These are phyloP conservation scores for Pholis gunnellus DNA, from an alignment of 2,113 vertebrate species.

Conservation along the genomic window DNA sequence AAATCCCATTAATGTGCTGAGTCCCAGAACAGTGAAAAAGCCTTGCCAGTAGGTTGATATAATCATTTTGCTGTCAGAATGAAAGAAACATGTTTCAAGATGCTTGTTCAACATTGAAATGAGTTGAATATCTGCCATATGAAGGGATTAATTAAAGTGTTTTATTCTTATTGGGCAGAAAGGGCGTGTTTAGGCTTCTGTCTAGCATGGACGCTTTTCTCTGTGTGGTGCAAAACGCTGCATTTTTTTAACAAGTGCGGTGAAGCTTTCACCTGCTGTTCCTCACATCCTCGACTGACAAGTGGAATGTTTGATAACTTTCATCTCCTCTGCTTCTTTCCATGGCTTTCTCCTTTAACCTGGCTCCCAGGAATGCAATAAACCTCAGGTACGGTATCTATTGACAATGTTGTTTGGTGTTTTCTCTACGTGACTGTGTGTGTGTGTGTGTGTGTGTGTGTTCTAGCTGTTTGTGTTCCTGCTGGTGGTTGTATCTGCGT, in stretches of 20 bases:
- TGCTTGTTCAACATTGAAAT: background rate
- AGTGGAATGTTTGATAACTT: slow-evolving; percentile 84
- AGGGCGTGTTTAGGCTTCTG: background rate
- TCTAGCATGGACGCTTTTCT: background rate
- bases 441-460: slow-evolving; percentile 45
- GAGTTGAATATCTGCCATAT: background rate
- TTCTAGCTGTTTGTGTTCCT: slow-evolving; percentile 38
- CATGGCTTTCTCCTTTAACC: slow-evolving; percentile 93
- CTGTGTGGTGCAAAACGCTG: slow-evolving; percentile 14
- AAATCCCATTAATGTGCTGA: slow-evolving; percentile 5
- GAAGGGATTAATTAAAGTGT: background rate
- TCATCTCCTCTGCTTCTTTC: slow-evolving; percentile 92
- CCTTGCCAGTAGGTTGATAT: background rate
- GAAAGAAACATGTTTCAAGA: background rate
- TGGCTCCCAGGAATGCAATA: slow-evolving; percentile 97
- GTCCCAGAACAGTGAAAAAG: slow-evolving; percentile 4
- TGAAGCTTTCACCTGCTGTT: slow-evolving; percentile 29
- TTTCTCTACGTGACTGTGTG: slow-evolving; percentile 68
- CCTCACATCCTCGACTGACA: slow-evolving; percentile 39
- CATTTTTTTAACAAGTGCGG: slow-evolving; percentile 30
- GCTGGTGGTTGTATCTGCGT: slow-evolving; percentile 42
- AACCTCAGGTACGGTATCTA: slow-evolving; percentile 95
- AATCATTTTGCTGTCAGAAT: slow-evolving; percentile 1
- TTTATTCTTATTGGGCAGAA: background rate
- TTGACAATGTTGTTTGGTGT: slow-evolving; percentile 76